Percentiles rank a stretch among this genome's conserved stretches.
phyloP scores from a whole-genome alignment of 2,797 vertebrate species.

The Rousettus madagascariensis region DNA sequence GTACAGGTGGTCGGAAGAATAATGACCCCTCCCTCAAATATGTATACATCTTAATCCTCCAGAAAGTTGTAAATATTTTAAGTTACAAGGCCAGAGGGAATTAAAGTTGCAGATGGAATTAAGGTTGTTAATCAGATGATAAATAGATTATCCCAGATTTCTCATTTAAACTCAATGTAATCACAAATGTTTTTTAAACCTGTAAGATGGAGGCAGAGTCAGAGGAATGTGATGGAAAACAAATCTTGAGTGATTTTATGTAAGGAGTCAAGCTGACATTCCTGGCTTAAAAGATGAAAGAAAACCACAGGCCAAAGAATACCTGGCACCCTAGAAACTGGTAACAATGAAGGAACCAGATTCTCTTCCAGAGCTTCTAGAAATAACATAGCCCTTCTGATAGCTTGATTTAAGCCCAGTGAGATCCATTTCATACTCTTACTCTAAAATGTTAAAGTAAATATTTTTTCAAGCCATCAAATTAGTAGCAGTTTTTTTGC shows the following conservation, averaged over 20 bases:
- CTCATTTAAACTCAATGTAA: neutral
- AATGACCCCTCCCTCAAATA: no score
- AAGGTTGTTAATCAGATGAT: neutral
- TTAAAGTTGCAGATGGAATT: neutral
- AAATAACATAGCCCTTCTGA: neutral
- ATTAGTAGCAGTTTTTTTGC: neutral
- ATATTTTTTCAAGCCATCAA: neutral
- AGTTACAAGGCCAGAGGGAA: neutral
- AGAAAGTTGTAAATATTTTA: neutral
- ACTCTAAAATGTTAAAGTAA: neutral
- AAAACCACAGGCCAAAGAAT: neutral
- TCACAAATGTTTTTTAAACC: neutral
- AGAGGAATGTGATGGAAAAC: neutral
- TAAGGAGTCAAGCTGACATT: neutral
- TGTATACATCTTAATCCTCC: neutral
- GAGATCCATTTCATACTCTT: neutral
- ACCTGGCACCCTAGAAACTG: neutral
- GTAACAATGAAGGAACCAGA: neutral
- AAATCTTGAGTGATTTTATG: no score
- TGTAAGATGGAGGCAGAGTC: neutral
- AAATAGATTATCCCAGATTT: neutral
- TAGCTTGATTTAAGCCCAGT: neutral
- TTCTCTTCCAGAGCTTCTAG: neutral
- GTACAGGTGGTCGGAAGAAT: neutral
- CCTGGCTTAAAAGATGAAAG: neutral